A percentile compares a stretch with the other conserved stretches of the same genome.
These are phyloP conservation scores for Frankliniella intonsa DNA, from an alignment of 2,888 invertebrate genomes.

Conservation along the genomic window DNA sequence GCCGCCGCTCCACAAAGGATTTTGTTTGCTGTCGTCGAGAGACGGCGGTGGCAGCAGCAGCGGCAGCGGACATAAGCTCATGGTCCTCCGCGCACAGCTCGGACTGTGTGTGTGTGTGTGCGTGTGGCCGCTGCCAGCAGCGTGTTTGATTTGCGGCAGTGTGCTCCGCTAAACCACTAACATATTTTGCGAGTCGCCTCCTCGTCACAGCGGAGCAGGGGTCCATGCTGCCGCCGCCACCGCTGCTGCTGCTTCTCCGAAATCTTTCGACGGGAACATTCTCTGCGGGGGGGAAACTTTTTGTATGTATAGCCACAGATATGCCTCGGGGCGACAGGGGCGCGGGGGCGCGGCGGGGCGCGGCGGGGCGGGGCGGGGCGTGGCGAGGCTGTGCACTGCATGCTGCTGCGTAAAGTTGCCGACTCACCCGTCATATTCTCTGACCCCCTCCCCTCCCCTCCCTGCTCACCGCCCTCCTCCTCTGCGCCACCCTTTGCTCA, in stretches of 20 bases:
- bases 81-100: no score
- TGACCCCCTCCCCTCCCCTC: neutral
- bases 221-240: no score
- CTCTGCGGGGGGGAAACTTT: slow-evolving; percentile 9
- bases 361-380: neutral
- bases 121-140: no score
- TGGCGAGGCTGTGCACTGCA: neutral
- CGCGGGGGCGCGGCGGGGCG: neutral
- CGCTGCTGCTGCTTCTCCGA: neutral
- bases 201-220: neutral
- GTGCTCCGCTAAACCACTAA: neutral
- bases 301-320: slow-evolving; percentile 25
- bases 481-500: no score
- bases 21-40: neutral
- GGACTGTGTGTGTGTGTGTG: no score
- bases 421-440: neutral
- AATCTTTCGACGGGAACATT: neutral
- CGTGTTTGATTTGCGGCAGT: no score
- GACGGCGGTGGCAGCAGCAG: no score
- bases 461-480: neutral
- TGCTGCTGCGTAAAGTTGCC: neutral
- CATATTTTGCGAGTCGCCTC: neutral
- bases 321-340: neutral
- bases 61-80: no score
- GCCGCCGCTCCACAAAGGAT: neutral